Evolutionary conservation across 2,888 invertebrate genomes (phyloP), one percentile per base, ranked within the genome.

Genomic region (Incurvaria masculella): DNA sequence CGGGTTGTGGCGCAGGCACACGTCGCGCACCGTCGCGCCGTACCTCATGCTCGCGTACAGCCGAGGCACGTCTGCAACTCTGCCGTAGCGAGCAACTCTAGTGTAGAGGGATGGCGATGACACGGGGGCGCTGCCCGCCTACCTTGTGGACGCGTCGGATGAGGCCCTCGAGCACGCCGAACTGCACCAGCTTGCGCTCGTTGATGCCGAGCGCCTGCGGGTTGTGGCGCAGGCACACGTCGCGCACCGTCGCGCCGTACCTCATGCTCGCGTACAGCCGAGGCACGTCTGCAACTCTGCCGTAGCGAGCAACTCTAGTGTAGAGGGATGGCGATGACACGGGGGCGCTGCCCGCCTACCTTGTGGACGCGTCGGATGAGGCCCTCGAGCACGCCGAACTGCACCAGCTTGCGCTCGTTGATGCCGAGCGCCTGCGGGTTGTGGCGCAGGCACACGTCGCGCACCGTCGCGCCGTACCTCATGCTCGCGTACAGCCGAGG

Each of bases 331-430:
- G n/a, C n/a, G n/a, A n/a, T n/a, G n/a, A n/a, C n/a, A n/a, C n/a
- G n/a, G 23, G 10, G 23, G 5, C 4, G 23, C 23, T 6, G 23
- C 10, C 4, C 23, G 4, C 4, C 5, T 23, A 86, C 87, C 79
- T 91, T 91, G 58, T 93, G 87, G 0, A 94, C 84, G 54, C 91
- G 78, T 26, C 91, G 79, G 49, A 96, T 91, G 5, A 94, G 76
- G 0, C 90, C 90, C 62, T 93, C 88, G 4, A 94, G 81, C n/a
- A 94, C 76, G 1, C 94, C 94, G 67, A 93, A 95, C 57, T 94
- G 89, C 46, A 94, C 88, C 44, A 95, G 80, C 60, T 88, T 88
- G 55, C 91, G 79, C 71, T 91, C 91, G 62, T 91, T 88, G 57
- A 92, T 87, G 56, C 86, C 83, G 43, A 89, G 72, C 54, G 82